Evolutionary conservation across 2,888 invertebrate species (phyloP).

Genomic region (Lochmaea crataegi): DNA sequence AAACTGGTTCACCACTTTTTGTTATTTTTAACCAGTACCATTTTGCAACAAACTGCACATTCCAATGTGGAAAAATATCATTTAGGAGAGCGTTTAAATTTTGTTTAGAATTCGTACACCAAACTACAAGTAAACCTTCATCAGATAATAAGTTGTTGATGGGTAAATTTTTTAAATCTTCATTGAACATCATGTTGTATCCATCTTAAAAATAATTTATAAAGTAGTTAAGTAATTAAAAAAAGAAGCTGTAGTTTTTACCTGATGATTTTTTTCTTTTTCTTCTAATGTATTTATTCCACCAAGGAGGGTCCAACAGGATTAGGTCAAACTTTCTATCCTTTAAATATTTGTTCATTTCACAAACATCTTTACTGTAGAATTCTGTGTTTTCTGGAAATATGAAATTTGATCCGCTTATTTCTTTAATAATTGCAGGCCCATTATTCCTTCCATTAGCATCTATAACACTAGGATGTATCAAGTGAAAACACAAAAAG

Average conservation of each 20-base stretch:
- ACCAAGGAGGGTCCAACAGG: conserved; percentile 95
- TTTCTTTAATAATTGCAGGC: conserved; percentile 66
- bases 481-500: conserved; percentile 3
- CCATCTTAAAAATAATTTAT: conserved; percentile 62
- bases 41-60: conserved; percentile 75
- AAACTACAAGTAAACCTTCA: conserved; percentile 81
- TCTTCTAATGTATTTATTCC: conserved; percentile 92
- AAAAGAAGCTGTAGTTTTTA: conserved; percentile 43
- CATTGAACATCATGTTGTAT: conserved; percentile 84
- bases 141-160: conserved; percentile 71
- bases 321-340: conserved; percentile 79
- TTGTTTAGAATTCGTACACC: conserved; percentile 90
- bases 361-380: conserved; percentile 74
- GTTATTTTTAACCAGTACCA: conserved; percentile 91
- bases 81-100: conserved; percentile 76
- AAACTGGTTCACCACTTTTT: conserved; percentile 49
- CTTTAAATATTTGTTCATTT: conserved; percentile 67
- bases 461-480: conserved; percentile 37
- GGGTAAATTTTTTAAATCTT: conserved; percentile 78
- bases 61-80: conserved; percentile 84
- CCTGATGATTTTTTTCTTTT: conserved; percentile 70
- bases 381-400: conserved; percentile 77
- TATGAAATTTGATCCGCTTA: conserved; percentile 69
- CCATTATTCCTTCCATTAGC: conserved; percentile 69
- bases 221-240: neutral